phyloP scores from a whole-genome alignment of 1,140 invertebrate species.

The Drosophila kanapiae region DNA sequence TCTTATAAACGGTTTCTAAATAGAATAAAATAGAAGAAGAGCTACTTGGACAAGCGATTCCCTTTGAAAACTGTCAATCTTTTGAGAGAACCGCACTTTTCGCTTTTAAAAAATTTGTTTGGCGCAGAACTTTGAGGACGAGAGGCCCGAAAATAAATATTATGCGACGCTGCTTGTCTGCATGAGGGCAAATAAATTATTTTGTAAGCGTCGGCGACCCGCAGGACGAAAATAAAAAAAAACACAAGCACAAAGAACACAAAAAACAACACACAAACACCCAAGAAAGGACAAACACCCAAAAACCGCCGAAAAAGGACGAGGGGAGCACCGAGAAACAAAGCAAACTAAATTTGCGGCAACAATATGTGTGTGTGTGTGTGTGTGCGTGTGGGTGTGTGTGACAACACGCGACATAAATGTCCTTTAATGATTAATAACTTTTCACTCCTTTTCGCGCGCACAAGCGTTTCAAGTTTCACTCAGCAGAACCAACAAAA shows the following conservation, averaged over 20 bases:
- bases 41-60: neutral
- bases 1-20: neutral
- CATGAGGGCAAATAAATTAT: slow-evolving; percentile 61
- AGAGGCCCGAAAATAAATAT: slow-evolving; percentile 43
- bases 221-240: slow-evolving; percentile 8
- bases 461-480: slow-evolving; percentile 71
- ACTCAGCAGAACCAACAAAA: slow-evolving; percentile 52
- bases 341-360: slow-evolving; percentile 73
- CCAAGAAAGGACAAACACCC: slow-evolving; percentile 6
- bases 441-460: slow-evolving; percentile 74
- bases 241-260: slow-evolving; percentile 24
- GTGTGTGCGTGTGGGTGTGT: slow-evolving; percentile 25
- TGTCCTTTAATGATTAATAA: slow-evolving; percentile 80
- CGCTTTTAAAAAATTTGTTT: slow-evolving; percentile 22
- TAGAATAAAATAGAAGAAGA: too few relatives aligned
- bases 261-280: slow-evolving; percentile 5
- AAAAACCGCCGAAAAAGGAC: slow-evolving; percentile 5
- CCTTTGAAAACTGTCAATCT: slow-evolving; percentile 11
- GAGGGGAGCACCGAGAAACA: slow-evolving; percentile 22
- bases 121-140: slow-evolving; percentile 17
- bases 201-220: slow-evolving; percentile 29
- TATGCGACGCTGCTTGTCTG: slow-evolving; percentile 56
- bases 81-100: slow-evolving; percentile 9
- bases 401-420: slow-evolving; percentile 74
- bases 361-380: slow-evolving; percentile 20